Percentiles rank a stretch among this genome's conserved stretches.
Conservation (phyloP, 92 coral and sea anemone species). For the Phymanthus crucifer region DNA sequence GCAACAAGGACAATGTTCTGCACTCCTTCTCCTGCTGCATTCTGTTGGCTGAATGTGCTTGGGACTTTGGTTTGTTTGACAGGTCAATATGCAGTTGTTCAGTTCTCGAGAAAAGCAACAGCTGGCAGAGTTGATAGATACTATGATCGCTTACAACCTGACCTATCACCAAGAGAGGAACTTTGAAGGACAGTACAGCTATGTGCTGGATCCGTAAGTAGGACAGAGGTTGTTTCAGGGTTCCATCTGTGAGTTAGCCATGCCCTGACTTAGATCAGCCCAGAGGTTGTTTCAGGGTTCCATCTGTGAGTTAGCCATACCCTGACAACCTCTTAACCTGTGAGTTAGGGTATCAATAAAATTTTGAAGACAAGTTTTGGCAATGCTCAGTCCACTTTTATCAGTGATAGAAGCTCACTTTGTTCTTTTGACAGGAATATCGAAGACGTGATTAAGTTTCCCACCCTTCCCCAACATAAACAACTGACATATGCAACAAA, state of each 20-base stretch:
- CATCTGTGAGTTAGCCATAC: no score
- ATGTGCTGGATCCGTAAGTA: conserved; percentile 93
- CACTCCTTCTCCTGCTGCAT: neutral
- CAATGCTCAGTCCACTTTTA: neutral
- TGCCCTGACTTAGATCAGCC: no score
- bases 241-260: no score
- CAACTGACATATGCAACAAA: conserved; percentile 90
- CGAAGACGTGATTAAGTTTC: conserved; percentile 92
- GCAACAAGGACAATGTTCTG: neutral
- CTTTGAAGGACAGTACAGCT: conserved; percentile 89
- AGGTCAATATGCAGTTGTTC: conserved; percentile 90
- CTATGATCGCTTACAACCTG: conserved; percentile 94
- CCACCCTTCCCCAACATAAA: conserved; percentile 93
- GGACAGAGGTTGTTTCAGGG: neutral
- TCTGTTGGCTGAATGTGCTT: no score
- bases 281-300: no score
- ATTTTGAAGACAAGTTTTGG: no score
- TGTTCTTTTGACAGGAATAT: conserved; percentile 55
- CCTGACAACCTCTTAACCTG: no score
- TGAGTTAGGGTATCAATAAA: no score
- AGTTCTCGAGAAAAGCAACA: conserved; percentile 94
- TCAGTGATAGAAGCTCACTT: neutral
- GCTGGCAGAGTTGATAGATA: conserved; percentile 75
- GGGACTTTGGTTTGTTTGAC: no score
- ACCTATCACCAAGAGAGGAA: conserved; percentile 96